phyloP scores from a whole-genome alignment of 37 sponge, comb jelly and placozoan genomes.

The Ianthella basta region DNA sequence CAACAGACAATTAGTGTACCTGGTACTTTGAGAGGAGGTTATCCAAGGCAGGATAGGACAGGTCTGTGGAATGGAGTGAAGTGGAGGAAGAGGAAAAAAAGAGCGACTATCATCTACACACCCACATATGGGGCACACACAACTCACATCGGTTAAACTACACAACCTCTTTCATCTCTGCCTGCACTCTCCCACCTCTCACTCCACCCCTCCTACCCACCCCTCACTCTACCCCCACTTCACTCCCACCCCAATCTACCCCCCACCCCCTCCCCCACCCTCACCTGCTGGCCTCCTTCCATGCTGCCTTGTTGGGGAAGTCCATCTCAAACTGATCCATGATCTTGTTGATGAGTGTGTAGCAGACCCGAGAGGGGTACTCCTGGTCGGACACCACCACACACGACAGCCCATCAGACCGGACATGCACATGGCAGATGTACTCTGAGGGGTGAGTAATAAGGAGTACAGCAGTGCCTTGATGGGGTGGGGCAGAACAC shows the following conservation, averaged over 20 bases:
- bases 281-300: conserved; percentile 59
- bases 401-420: conserved; percentile 88
- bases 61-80: conserved; percentile 41
- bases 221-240: too few relatives aligned
- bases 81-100: not conserved
- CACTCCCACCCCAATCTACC: not conserved
- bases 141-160: not conserved
- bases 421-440: conserved; percentile 86
- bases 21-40: conserved; percentile 78
- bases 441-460: conserved; percentile 67
- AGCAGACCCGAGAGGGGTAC: conserved; percentile 89
- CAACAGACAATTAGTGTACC: conserved; percentile 33
- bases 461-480: too few relatives aligned
- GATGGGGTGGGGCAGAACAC: too few relatives aligned
- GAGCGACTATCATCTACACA: not conserved
- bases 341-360: conserved; percentile 91
- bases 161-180: too few relatives aligned
- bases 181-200: not conserved
- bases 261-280: not conserved
- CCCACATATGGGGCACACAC: not conserved
- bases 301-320: conserved; percentile 59
- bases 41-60: conserved; percentile 88
- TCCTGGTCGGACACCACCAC: conserved; percentile 92
- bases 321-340: conserved; percentile 75
- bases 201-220: not conserved